Evolutionary conservation across 2,113 vertebrate species (phyloP).

Genomic region (Rousettus leschenaultii): DNA sequence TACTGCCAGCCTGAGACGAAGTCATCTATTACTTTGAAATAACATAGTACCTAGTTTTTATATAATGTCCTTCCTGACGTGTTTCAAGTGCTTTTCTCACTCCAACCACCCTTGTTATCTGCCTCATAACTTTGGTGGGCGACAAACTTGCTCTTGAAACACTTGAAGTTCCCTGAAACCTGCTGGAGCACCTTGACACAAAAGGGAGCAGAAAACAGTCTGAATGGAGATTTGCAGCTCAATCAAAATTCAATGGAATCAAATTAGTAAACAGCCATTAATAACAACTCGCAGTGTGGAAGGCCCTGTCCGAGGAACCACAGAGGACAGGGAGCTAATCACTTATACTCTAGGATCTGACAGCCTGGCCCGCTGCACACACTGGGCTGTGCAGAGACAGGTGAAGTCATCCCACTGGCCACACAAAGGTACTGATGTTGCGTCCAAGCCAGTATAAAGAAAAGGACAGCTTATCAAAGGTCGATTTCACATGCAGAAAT

Average conservation of each 20-base stretch:
- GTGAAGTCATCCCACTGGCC: not conserved
- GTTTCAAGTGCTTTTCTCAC: not conserved
- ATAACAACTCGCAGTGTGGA: not conserved
- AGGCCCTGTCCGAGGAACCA: not conserved
- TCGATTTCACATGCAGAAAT: not conserved
- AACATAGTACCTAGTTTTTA: not conserved
- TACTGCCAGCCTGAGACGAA: conserved; percentile 48
- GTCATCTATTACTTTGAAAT: conserved; percentile 32
- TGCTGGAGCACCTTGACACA: not conserved
- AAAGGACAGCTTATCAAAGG: not conserved
- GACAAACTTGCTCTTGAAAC: conserved; percentile 49
- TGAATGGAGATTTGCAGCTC: not conserved
- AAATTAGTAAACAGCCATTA: conserved; percentile 31
- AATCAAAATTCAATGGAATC: not conserved
- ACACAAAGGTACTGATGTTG: too few relatives aligned
- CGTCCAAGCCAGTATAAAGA: not conserved
- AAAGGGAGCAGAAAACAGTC: not conserved
- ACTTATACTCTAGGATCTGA: not conserved
- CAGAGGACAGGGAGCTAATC: not conserved
- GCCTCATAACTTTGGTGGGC: conserved; percentile 5
- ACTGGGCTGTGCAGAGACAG: not conserved
- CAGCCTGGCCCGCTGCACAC: not conserved
- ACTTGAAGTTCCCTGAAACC: not conserved
- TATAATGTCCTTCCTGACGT: not conserved
- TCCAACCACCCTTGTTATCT: conserved; percentile 6